Percentiles rank a stretch among this genome's conserved stretches.
These are phyloP conservation scores for Leucoma salicis DNA, from an alignment of 2,888 invertebrate species.

Conservation along the genomic window DNA sequence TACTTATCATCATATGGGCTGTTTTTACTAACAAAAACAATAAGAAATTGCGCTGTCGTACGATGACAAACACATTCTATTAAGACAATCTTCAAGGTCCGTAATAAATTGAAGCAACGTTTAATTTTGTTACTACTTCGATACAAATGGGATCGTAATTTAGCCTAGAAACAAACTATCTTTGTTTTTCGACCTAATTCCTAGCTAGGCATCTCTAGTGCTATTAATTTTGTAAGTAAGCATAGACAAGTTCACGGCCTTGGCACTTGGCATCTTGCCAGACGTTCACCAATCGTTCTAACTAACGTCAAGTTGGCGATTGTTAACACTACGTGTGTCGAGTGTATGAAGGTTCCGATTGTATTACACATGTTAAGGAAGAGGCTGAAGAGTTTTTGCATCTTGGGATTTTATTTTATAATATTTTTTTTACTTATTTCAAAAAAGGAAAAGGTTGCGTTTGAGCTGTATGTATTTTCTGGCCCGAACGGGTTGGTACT, in stretches of 20 bases:
- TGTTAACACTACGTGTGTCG: slow-evolving; percentile 2
- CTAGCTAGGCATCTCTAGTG: slow-evolving; percentile 24
- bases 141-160: neutral
- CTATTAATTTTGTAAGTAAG: slow-evolving; percentile 27
- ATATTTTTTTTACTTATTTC: too few species aligned
- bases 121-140: too few species aligned
- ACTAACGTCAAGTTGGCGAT: neutral
- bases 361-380: slow-evolving; percentile 16
- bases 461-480: too few species aligned
- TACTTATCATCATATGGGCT: too few species aligned
- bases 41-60: too few species aligned
- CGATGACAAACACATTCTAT: too few species aligned
- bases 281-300: slow-evolving; percentile 19
- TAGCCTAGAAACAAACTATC: neutral
- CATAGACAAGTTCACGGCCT: slow-evolving; percentile 30
- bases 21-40: too few species aligned
- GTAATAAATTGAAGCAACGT: too few species aligned
- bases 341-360: slow-evolving; percentile 13
- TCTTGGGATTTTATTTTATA: neutral
- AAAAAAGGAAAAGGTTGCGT: too few species aligned
- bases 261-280: slow-evolving; percentile 26
- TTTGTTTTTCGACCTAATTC: slow-evolving; percentile 26
- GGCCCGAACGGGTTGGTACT: too few species aligned
- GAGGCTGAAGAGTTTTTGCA: neutral
- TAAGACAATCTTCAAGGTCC: too few species aligned